phyloP scores from a whole-genome alignment of 2,797 vertebrate species.

The Pantherophis vulpinus region DNA sequence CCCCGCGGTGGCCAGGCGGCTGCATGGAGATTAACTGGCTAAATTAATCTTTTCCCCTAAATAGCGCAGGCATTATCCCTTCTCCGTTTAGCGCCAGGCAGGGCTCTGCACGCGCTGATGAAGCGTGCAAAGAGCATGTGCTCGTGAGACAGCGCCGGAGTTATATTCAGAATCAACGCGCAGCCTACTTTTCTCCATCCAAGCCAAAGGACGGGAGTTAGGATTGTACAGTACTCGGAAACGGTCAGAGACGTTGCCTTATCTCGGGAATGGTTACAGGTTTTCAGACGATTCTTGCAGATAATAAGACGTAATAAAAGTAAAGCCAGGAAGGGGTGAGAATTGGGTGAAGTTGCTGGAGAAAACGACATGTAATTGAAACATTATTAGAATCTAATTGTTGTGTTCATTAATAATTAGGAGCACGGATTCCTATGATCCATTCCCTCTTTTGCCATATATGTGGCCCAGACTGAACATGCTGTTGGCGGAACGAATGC shows the following conservation, averaged over 20 bases:
- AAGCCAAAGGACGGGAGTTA: not conserved
- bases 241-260: not conserved
- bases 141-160: not conserved
- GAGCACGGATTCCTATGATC: not conserved
- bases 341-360: not conserved
- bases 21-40: slow-evolving; percentile 22
- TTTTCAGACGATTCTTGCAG: not conserved
- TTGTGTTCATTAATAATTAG: not conserved
- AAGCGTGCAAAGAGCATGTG: not conserved
- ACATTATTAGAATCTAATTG: not conserved
- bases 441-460: not conserved
- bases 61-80: not conserved
- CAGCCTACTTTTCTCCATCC: not conserved
- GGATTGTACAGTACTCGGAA: not conserved
- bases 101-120: not conserved
- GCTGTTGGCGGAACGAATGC: not conserved
- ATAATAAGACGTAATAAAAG: not conserved
- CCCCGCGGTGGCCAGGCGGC: not conserved
- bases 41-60: slow-evolving; percentile 3
- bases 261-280: not conserved
- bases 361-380: not conserved
- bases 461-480: not conserved
- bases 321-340: not conserved
- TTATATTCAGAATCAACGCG: not conserved
- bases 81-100: not conserved